phyloP scores from a whole-genome alignment of 2,888 invertebrate species.

The Hydrotaea cyrtoneurina region DNA sequence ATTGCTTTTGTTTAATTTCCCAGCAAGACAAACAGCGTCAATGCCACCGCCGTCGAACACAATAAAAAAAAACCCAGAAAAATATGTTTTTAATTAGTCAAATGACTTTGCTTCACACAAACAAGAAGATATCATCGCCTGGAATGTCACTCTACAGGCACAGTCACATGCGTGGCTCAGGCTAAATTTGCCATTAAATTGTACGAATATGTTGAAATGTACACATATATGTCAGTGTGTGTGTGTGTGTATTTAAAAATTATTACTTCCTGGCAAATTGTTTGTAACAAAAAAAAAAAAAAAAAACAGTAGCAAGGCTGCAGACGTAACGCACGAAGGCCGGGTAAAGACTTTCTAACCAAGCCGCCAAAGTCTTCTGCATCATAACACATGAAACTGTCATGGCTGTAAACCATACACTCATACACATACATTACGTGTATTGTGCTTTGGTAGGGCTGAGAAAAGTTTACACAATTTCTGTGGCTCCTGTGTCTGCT shows the following conservation, averaged over 20 bases:
- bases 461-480: not conserved
- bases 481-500: not conserved
- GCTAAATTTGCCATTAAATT: constrained; percentile 47
- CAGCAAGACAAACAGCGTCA: constrained; percentile 7
- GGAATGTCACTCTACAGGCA: not conserved
- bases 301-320: not conserved
- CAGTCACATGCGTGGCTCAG: constrained; percentile 8
- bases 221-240: not conserved
- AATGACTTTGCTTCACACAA: constrained; percentile 33
- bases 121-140: not conserved
- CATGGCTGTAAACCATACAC: not conserved
- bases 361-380: not conserved
- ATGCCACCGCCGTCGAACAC: not conserved
- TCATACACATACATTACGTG: not conserved
- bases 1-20: constrained; percentile 23
- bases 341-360: not conserved
- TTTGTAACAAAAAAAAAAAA: not conserved
- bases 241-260: not conserved
- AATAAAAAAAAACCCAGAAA: not conserved
- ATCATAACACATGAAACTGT: not conserved
- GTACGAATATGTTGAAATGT: not conserved
- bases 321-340: not conserved
- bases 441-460: not conserved
- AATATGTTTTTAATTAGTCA: constrained; percentile 46
- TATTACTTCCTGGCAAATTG: not conserved